These are phyloP conservation scores for Pangasius larnaudii DNA, from an alignment of 2,797 vertebrate species.

Conservation along the genomic window DNA sequence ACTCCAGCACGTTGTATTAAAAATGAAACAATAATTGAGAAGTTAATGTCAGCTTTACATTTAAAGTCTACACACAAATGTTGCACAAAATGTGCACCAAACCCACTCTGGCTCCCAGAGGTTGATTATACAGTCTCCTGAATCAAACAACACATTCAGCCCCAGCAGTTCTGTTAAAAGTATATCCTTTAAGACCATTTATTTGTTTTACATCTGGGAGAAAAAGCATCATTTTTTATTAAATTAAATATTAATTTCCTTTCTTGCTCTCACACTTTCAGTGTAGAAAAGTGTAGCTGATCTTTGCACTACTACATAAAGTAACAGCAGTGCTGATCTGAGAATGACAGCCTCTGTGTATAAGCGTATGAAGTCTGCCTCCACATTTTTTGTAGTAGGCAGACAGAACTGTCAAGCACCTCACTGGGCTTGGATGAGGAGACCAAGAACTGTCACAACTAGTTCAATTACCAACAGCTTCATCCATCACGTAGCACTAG, in stretches of 20 bases:
- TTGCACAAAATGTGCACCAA: background rate
- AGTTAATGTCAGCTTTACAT: slow-evolving; percentile 13
- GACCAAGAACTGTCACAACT: slow-evolving; percentile 7
- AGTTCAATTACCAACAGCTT: background rate
- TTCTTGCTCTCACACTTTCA: background rate
- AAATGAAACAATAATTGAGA: slow-evolving; percentile 14
- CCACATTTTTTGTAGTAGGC: slow-evolving; percentile 10
- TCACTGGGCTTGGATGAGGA: background rate
- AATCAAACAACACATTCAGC: background rate
- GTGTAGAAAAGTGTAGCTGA: background rate
- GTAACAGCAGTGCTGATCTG: slow-evolving; percentile 9
- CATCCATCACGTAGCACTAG: background rate
- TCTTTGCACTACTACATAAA: background rate
- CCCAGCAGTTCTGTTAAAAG: background rate
- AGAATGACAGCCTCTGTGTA: background rate
- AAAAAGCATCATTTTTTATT: background rate
- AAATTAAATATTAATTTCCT: background rate
- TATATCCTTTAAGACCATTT: background rate
- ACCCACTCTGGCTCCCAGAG: background rate
- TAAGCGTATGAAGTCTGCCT: background rate
- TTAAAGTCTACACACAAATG: background rate
- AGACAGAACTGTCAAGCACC: slow-evolving; percentile 15
- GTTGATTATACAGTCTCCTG: background rate
- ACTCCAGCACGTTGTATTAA: background rate
- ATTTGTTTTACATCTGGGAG: background rate